Evolutionary conservation across 2,888 invertebrate species (phyloP).

Genomic region (Drymonia ruficornis): DNA sequence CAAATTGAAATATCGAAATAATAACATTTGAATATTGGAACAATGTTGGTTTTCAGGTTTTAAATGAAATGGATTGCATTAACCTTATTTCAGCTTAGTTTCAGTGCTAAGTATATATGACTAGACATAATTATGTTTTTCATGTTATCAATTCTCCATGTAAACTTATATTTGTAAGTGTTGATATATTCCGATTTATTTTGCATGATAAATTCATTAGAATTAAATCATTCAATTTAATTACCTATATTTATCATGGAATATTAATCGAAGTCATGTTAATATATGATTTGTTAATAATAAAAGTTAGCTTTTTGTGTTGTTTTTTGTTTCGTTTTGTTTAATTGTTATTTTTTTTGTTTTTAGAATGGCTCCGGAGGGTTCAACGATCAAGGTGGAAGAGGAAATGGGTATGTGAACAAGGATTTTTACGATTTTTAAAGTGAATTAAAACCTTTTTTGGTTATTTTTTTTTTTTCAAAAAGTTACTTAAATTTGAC

Average conservation of each 20-base stretch:
- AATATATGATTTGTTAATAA: slow-evolving; percentile 50
- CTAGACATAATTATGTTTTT: no score
- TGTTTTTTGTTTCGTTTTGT: slow-evolving; percentile 54
- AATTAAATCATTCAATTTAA: background rate
- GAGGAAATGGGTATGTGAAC: slow-evolving; percentile 91
- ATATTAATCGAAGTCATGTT: slow-evolving; percentile 21
- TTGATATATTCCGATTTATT: slow-evolving; percentile 18
- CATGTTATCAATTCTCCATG: slow-evolving; percentile 45
- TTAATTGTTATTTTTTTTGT: slow-evolving; percentile 81
- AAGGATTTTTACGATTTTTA: background rate
- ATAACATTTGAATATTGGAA: slow-evolving; percentile 21
- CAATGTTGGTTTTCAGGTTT: slow-evolving; percentile 12
- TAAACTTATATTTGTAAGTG: slow-evolving; percentile 16
- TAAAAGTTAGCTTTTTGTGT: slow-evolving; percentile 66
- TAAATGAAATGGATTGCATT: background rate
- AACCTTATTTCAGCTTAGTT: no score
- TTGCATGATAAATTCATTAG: slow-evolving; percentile 26
- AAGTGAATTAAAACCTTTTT: background rate
- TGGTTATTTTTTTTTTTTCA: background rate
- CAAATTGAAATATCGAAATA: slow-evolving; percentile 7
- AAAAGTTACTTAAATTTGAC: no score
- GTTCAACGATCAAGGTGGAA: slow-evolving; percentile 90
- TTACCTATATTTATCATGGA: slow-evolving; percentile 29
- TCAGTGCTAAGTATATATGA: background rate
- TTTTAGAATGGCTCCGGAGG: slow-evolving; percentile 94